Percentiles rank a stretch among this genome's conserved stretches.
These are phyloP conservation scores for Corythoichthys haematopterus DNA, from an alignment of 2,113 vertebrate species.

Conservation along the genomic window DNA sequence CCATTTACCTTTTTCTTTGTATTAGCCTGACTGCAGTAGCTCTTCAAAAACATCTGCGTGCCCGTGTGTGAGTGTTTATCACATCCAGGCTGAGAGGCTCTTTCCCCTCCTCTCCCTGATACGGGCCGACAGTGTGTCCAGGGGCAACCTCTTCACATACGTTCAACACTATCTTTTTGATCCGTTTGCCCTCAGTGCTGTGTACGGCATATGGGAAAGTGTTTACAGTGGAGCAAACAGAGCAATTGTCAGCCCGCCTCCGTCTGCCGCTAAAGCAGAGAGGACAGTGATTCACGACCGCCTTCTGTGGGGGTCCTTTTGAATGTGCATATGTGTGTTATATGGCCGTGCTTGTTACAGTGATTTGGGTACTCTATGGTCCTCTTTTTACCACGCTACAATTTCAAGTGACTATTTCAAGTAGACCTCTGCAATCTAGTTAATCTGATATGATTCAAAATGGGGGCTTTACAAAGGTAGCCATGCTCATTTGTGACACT, in stretches of 20 bases:
- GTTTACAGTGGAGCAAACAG: constrained; percentile 55
- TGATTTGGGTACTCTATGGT: constrained; percentile 8
- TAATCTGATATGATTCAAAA: neutral
- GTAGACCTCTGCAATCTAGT: neutral
- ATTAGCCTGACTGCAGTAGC: constrained; percentile 25
- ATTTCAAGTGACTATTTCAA: neutral
- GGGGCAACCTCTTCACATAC: constrained; percentile 55
- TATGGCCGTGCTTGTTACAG: constrained; percentile 8
- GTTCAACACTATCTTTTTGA: constrained; percentile 28
- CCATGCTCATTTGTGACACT: neutral
- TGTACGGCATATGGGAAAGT: constrained; percentile 55
- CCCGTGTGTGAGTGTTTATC: constrained; percentile 24
- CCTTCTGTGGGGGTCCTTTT: neutral
- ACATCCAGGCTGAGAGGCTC: constrained; percentile 40
- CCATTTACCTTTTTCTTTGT: constrained; percentile 44
- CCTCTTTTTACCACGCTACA: neutral
- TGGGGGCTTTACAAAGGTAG: neutral
- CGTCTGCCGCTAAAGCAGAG: constrained; percentile 13
- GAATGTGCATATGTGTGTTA: constrained; percentile 7
- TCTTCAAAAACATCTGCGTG: constrained; percentile 42
- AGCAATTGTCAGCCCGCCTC: constrained; percentile 31
- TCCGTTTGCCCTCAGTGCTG: constrained; percentile 43
- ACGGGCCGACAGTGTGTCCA: constrained; percentile 60
- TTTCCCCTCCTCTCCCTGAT: constrained; percentile 34
- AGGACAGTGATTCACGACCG: constrained; percentile 5